Base-by-base conservation (phyloP, 1,140 invertebrate genomes). In the Lineus longissimus region DNA sequence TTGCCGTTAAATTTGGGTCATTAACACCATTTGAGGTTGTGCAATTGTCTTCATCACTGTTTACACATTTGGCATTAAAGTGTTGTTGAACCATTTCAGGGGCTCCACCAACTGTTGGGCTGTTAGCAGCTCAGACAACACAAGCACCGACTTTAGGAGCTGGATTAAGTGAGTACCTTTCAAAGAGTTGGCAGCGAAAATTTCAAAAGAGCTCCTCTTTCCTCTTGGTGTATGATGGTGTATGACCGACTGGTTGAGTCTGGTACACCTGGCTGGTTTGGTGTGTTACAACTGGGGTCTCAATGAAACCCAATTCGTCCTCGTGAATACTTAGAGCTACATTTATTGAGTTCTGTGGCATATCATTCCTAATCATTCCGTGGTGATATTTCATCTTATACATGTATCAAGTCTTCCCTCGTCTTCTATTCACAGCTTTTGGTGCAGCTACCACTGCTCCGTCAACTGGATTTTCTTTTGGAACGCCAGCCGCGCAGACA, bases 81-180 rank as follows among this genome's bases (percentile, higher is more conserved):
- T 58, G 4, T 30, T 22, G 7, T 2, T 45, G 82, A 64, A 82
- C 80, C 70, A 60, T 77, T 45, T 74, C 82, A 43, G 71, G 74
- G 51, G 82, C 81, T 67, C 62, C 83, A 19, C 81, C 79, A 15
- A 75, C 80, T 58, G 41, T 61, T 22, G 59, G 59, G 19, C 41
- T 61, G 17, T 29, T 25, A 27, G 41, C 19, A 6, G 31, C 27
- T 58, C 54, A 31, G 56, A 30, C 29, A 40, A 17, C 19, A 22
- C 33, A 40, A 33, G 31, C 33, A 15, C 31, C 17, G 25, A 30
- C 33, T 1, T 22, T 58, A 6, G 31, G 25, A 15, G 22, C 23
- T 29, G 51, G 51, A 17, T 19, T 56, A 17, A n/a, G n/a, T 27
- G 55, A 27, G 19, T 56, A 17, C 79, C 80, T 45, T 70, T 82